Percentiles rank a stretch among this genome's conserved stretches.
Evolutionary conservation across 1,140 invertebrate species (phyloP).

Genomic region (Coptotermes formosanus): DNA sequence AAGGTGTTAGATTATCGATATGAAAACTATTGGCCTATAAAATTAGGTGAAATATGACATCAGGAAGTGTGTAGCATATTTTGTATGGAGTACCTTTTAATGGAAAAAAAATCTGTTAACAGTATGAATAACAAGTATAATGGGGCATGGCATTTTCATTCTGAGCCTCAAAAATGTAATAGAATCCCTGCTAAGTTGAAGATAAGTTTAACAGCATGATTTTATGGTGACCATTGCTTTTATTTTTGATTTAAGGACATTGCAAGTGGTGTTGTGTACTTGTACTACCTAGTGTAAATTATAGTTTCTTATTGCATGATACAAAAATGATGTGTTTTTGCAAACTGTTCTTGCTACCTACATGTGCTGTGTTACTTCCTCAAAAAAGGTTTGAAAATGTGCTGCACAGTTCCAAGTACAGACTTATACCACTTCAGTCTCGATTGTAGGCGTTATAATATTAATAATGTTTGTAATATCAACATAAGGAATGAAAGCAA

Average conservation of each 20-base stretch:
- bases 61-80: conserved; percentile 21
- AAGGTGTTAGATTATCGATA: conserved; percentile 22
- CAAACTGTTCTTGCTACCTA: not conserved
- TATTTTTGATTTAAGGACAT: not conserved
- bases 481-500: not conserved
- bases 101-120: not conserved
- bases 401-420: conserved; percentile 25
- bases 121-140: not conserved
- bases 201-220: conserved; percentile 14
- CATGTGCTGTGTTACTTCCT: not conserved
- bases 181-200: not conserved
- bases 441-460: conserved; percentile 25
- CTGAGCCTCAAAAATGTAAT: not conserved
- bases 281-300: not conserved
- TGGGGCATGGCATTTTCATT: not conserved
- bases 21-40: conserved; percentile 23
- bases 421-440: conserved; percentile 20
- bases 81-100: not conserved
- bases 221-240: not conserved
- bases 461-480: conserved; percentile 23
- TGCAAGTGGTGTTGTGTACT: not conserved
- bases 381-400: not conserved
- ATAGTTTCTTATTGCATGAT: not conserved
- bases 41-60: conserved; percentile 26
- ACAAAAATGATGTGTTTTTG: not conserved